Percentiles rank a stretch among this genome's conserved stretches.
These are phyloP conservation scores for Uria lomvia DNA, from an alignment of 2,113 vertebrate species.

Conservation along the genomic window DNA sequence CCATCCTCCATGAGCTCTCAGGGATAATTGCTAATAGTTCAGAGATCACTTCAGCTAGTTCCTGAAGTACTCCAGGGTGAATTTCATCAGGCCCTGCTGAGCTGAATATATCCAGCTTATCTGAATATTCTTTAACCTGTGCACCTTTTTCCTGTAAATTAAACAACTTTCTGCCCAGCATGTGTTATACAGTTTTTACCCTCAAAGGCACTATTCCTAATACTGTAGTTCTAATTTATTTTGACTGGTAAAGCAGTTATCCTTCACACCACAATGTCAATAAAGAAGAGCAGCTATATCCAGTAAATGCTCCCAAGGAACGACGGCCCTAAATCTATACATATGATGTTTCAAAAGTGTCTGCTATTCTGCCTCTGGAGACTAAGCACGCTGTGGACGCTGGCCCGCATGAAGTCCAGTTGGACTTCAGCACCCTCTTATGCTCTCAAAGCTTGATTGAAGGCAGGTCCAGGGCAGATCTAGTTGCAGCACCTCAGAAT, in stretches of 20 bases:
- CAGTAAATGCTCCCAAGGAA: neutral
- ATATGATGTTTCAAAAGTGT: neutral
- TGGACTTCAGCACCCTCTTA: neutral
- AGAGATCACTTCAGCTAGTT: slow-evolving; percentile 10
- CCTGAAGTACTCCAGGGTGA: neutral
- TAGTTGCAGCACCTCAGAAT: neutral
- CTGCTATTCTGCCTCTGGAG: neutral
- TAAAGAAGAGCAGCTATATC: neutral
- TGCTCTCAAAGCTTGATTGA: neutral
- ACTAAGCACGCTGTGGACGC: neutral
- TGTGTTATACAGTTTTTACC: neutral
- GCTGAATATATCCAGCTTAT: slow-evolving; percentile 1
- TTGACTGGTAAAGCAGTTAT: neutral
- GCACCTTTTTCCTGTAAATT: neutral
- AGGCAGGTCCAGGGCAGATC: neutral
- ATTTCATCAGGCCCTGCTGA: neutral
- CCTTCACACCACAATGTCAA: neutral
- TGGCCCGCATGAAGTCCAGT: neutral
- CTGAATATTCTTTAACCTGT: slow-evolving; percentile 16
- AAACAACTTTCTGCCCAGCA: neutral
- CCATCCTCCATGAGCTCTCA: neutral
- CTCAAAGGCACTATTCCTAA: neutral
- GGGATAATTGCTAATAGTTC: slow-evolving; percentile 21
- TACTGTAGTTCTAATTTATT: neutral
- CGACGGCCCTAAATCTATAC: neutral